Percentiles rank a stretch among this genome's conserved stretches.
Conservation (phyloP, 2,888 invertebrate species). For the Elgonia sp. region DNA sequence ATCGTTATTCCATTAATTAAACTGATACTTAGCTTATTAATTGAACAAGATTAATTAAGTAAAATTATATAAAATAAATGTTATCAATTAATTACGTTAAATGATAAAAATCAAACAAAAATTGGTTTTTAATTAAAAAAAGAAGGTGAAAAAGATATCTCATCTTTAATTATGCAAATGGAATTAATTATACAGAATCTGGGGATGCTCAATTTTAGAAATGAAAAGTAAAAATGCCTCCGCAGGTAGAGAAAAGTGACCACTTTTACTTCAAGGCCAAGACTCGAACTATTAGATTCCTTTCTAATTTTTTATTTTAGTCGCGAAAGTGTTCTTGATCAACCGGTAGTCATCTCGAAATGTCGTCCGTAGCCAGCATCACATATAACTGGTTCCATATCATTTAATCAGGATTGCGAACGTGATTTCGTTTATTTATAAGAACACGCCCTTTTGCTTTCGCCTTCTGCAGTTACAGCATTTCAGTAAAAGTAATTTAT, state of each 20-base stretch:
- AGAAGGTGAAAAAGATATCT: background rate
- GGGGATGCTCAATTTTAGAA: background rate
- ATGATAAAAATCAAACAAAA: no score
- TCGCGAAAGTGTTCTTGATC: constrained; percentile 83
- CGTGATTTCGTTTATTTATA: constrained; percentile 69
- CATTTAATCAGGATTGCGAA: constrained; percentile 69
- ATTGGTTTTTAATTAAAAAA: no score
- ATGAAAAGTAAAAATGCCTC: background rate
- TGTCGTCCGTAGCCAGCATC: constrained; percentile 40
- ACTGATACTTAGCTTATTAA: no score
- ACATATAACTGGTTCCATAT: constrained; percentile 66
- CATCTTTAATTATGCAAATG: background rate
- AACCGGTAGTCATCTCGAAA: constrained; percentile 63
- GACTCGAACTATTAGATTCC: constrained; percentile 76
- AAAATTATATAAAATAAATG: no score
- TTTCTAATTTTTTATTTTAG: constrained; percentile 85
- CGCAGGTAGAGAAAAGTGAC: constrained; percentile 75
- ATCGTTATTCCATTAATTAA: no score
- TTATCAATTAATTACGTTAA: no score
- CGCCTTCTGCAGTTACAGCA: constrained; percentile 70
- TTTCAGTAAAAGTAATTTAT: constrained; percentile 69
- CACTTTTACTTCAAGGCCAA: constrained; percentile 84
- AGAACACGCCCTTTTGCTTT: constrained; percentile 70
- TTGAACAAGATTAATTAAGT: no score
- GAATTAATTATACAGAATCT: background rate